Percentiles rank a stretch among this genome's conserved stretches.
These are phyloP conservation scores for Spermophilus dauricus DNA, from an alignment of 2,113 vertebrate genomes.

Conservation along the genomic window DNA sequence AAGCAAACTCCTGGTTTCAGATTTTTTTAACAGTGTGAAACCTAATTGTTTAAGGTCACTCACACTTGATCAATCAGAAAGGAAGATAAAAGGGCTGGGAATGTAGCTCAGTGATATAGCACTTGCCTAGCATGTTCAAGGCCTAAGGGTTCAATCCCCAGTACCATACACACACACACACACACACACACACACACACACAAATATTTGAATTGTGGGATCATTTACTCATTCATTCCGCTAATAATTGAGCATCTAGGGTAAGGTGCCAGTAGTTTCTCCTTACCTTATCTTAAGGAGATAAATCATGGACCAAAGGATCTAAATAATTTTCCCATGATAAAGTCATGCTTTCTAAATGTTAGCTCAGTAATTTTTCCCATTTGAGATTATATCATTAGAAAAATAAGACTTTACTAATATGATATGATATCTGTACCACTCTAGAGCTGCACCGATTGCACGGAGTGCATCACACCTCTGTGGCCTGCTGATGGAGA, in stretches of 20 bases:
- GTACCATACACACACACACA: too few relatives aligned
- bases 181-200: background rate
- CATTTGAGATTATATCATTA: background rate
- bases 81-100: background rate
- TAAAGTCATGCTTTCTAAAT: background rate
- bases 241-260: background rate
- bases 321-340: conserved; percentile 11
- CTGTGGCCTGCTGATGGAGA: background rate
- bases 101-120: too few relatives aligned
- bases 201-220: background rate
- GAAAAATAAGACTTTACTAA: background rate
- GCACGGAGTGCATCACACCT: background rate
- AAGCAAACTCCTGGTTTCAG: background rate
- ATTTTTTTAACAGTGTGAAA: conserved; percentile 3
- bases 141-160: too few relatives aligned
- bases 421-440: background rate
- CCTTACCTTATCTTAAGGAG: background rate
- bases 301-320: background rate
- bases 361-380: background rate
- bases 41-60: conserved; percentile 11
- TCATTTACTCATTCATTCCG: background rate
- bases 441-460: background rate
- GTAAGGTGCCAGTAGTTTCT: conserved; percentile 4
- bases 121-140: too few relatives aligned
- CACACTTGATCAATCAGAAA: background rate